phyloP scores from a whole-genome alignment of 2,888 invertebrate genomes.

The Anorthoa munda region DNA sequence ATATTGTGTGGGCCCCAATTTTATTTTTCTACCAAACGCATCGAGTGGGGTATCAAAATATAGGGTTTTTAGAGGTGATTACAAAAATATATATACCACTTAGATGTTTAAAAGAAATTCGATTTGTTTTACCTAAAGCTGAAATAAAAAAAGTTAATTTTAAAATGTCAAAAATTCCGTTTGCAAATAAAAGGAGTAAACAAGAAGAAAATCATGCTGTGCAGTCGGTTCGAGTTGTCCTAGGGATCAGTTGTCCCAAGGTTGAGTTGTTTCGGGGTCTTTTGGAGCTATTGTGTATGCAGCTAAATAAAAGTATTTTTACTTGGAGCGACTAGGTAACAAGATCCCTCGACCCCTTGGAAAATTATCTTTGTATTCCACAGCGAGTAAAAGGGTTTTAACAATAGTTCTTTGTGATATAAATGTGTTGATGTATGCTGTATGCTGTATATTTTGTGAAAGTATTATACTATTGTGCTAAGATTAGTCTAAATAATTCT shows the following conservation, averaged over 20 bases:
- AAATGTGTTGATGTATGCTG: slow-evolving; percentile 48
- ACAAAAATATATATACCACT: no score
- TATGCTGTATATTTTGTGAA: slow-evolving; percentile 71
- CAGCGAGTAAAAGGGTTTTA: slow-evolving; percentile 32
- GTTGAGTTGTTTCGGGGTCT: not conserved
- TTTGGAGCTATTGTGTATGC: not conserved
- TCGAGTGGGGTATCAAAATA: no score
- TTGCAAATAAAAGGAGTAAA: no score
- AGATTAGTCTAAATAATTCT: slow-evolving; percentile 45
- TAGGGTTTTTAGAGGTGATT: no score
- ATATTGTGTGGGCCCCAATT: no score
- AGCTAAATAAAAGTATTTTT: not conserved
- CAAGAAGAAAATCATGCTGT: no score
- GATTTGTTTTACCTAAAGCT: no score
- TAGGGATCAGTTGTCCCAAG: not conserved
- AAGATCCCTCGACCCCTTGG: not conserved
- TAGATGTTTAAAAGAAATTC: no score
- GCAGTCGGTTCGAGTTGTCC: not conserved
- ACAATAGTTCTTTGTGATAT: slow-evolving; percentile 19
- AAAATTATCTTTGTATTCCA: not conserved
- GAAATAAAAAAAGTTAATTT: no score
- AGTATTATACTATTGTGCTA: slow-evolving; percentile 69
- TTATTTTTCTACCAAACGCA: no score
- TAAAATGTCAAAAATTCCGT: no score
- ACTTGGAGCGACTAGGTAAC: not conserved